phyloP scores from a whole-genome alignment of 2,797 vertebrate genomes.

The Poecilia gillii region DNA sequence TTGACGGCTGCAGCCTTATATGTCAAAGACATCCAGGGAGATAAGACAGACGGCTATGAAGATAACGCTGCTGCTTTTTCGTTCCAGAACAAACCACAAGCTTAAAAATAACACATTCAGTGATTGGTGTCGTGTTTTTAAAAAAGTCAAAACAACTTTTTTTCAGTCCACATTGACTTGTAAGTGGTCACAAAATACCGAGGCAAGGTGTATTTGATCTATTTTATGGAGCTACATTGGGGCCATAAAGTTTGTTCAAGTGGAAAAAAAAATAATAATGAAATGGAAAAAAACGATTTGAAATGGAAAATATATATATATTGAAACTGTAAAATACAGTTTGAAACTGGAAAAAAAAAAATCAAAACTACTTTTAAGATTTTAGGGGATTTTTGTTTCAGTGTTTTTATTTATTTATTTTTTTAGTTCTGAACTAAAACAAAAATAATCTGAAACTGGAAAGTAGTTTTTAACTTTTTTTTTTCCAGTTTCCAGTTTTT shows the following conservation, averaged over 20 bases:
- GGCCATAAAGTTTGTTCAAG: no score
- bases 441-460: no score
- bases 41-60: conserved; percentile 51
- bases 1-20: conserved; percentile 87
- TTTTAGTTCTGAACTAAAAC: no score
- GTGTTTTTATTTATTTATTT: no score
- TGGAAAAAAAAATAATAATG: background rate
- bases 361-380: no score
- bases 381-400: no score
- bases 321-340: no score
- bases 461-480: no score
- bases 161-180: background rate
- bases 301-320: no score
- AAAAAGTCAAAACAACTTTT: background rate
- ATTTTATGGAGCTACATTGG: no score
- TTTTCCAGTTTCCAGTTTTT: no score
- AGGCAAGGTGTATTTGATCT: background rate
- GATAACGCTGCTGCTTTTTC: conserved; percentile 34
- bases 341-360: no score
- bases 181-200: background rate
- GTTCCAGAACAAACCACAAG: conserved; percentile 17
- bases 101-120: background rate
- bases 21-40: conserved; percentile 82
- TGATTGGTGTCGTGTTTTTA: conserved; percentile 2
- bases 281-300: background rate